Percentiles rank a stretch among this genome's conserved stretches.
Conservation (phyloP, 23 tunicate genomes). For the Styela clava region DNA sequence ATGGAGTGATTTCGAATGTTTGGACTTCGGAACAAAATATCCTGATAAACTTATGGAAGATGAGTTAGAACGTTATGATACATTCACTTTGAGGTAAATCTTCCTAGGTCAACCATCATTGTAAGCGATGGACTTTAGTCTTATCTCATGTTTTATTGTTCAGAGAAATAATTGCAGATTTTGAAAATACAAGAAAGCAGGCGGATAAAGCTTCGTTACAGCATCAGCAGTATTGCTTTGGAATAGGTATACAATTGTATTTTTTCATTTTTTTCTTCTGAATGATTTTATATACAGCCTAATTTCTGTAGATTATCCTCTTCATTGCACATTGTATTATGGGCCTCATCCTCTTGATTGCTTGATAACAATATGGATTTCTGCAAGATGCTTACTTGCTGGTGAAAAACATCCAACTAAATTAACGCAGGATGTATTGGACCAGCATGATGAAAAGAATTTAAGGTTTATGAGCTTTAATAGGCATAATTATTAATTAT, state of each 20-base stretch:
- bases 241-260: too few species aligned
- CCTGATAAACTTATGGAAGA: not conserved
- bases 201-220: conserved; percentile 1
- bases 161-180: conserved; percentile 19
- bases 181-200: not conserved
- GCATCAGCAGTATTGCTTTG: conserved; percentile 13
- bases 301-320: conserved; percentile 26
- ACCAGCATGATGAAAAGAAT: not conserved
- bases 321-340: conserved; percentile 6
- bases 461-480: not conserved
- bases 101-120: too few species aligned
- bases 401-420: conserved; percentile 20
- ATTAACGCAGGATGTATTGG: not conserved
- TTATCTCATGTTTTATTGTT: not conserved
- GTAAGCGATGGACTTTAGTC: too few species aligned
- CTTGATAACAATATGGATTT: conserved; percentile 24
- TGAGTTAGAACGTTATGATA: not conserved
- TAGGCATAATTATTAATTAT: too few species aligned
- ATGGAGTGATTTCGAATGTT: conserved; percentile 13
- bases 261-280: not conserved
- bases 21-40: not conserved
- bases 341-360: conserved; percentile 28
- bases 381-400: conserved; percentile 10
- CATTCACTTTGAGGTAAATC: not conserved
- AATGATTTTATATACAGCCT: too few species aligned